A percentile compares a stretch with the other conserved stretches of the same genome.
Conservation (phyloP, 2,113 vertebrate genomes). For the Perca fluviatilis region DNA sequence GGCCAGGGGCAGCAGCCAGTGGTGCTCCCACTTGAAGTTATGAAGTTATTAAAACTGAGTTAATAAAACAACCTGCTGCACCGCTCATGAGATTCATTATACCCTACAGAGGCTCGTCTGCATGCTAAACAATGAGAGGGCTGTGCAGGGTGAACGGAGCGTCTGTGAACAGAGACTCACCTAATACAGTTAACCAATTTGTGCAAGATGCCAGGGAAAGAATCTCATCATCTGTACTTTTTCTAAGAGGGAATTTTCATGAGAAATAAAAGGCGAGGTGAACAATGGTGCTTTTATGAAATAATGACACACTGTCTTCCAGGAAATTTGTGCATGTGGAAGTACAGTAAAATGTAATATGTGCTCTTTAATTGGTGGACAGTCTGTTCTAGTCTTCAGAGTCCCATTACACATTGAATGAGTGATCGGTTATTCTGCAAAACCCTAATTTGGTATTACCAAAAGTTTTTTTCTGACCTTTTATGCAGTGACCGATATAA, state of each 20-base stretch:
- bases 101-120: conserved; percentile 3
- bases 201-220: conserved; percentile 1
- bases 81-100: conserved; percentile 29
- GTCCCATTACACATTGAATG: not conserved
- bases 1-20: conserved; percentile 12
- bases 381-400: not conserved
- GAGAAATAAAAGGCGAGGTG: not conserved
- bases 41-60: conserved; percentile 46
- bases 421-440: not conserved
- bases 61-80: conserved; percentile 39
- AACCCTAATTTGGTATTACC: not conserved
- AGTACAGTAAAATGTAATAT: not conserved
- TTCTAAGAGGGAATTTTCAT: not conserved
- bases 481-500: not conserved
- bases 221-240: conserved; percentile 23
- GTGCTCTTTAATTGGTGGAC: not conserved
- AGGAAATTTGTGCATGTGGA: not conserved
- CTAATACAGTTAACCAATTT: conserved; percentile 44
- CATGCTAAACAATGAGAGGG: conserved; percentile 27
- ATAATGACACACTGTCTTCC: not conserved
- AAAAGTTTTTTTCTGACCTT: conserved; percentile 6
- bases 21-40: conserved; percentile 12
- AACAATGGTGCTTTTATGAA: conserved; percentile 16
- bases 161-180: conserved; percentile 4
- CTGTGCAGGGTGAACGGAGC: conserved; percentile 38